Conservation (phyloP, 2,888 invertebrate genomes). For the Griposia aprilina region DNA sequence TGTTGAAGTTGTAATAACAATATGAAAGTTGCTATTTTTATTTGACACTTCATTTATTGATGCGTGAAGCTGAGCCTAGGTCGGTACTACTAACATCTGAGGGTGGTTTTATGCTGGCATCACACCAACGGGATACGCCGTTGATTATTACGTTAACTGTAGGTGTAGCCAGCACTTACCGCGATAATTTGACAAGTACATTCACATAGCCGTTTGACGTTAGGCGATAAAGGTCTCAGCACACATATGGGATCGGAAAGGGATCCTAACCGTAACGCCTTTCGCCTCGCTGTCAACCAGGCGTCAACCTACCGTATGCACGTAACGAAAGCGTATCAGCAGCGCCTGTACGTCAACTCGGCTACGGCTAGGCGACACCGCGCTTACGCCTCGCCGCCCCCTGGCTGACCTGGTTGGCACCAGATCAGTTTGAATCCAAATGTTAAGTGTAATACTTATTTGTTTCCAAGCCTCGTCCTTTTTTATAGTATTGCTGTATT, state of each 20-base stretch:
- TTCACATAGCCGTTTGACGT: too few relatives aligned
- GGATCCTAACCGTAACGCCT: not conserved
- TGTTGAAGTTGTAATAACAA: not conserved
- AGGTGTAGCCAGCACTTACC: too few relatives aligned
- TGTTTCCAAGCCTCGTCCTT: too few relatives aligned
- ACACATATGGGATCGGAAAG: too few relatives aligned
- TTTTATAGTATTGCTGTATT: too few relatives aligned
- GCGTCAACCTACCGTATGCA: not conserved
- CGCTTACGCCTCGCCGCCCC: constrained; percentile 26
- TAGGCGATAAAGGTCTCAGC: too few relatives aligned
- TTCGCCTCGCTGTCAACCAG: not conserved
- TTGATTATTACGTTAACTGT: too few relatives aligned
- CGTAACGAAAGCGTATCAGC: not conserved
- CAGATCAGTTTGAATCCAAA: constrained; percentile 55
- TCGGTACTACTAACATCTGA: not conserved
- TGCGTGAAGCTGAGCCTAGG: not conserved
- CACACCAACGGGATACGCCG: too few relatives aligned
- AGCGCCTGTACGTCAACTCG: not conserved
- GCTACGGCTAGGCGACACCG: not conserved
- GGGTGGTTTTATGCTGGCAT: not conserved
- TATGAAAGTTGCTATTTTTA: not conserved
- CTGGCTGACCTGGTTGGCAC: constrained; percentile 30
- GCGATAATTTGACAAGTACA: too few relatives aligned
- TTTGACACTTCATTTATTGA: not conserved
- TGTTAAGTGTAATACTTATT: constrained; percentile 58